Percentiles rank a stretch among this genome's conserved stretches.
Conservation (phyloP, 2,888 invertebrate genomes). For the Panopea generosa region DNA sequence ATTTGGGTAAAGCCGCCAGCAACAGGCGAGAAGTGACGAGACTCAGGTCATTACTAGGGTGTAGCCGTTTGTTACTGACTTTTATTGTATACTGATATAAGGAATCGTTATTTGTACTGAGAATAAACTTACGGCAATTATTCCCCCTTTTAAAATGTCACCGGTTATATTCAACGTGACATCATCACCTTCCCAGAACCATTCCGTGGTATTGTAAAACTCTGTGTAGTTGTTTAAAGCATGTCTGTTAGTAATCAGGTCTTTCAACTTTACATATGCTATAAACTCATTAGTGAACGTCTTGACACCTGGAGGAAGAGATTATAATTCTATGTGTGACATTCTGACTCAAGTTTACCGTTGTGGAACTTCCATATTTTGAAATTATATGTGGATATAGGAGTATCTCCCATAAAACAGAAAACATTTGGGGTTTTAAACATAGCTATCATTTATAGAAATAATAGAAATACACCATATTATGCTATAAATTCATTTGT, state of each 20-base stretch:
- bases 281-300: slow-evolving; percentile 97
- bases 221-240: slow-evolving; percentile 59
- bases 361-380: no score
- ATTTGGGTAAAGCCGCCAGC: no score
- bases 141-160: slow-evolving; percentile 66
- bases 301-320: slow-evolving; percentile 88
- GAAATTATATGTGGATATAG: no score
- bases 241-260: slow-evolving; percentile 69
- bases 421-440: neutral
- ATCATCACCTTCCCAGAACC: slow-evolving; percentile 62
- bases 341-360: no score
- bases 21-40: no score
- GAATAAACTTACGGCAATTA: slow-evolving; percentile 72
- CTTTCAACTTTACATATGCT: slow-evolving; percentile 91
- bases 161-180: slow-evolving; percentile 63
- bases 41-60: no score
- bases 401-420: neutral
- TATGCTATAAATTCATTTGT: no score
- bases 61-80: no score
- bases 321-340: neutral
- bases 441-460: no score
- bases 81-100: no score
- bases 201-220: slow-evolving; percentile 53
- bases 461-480: no score
- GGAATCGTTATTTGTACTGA: no score